A percentile compares a stretch with the other conserved stretches of the same genome.
Conservation (phyloP, 2,113 vertebrate genomes). For the Mormyrus lacerda region DNA sequence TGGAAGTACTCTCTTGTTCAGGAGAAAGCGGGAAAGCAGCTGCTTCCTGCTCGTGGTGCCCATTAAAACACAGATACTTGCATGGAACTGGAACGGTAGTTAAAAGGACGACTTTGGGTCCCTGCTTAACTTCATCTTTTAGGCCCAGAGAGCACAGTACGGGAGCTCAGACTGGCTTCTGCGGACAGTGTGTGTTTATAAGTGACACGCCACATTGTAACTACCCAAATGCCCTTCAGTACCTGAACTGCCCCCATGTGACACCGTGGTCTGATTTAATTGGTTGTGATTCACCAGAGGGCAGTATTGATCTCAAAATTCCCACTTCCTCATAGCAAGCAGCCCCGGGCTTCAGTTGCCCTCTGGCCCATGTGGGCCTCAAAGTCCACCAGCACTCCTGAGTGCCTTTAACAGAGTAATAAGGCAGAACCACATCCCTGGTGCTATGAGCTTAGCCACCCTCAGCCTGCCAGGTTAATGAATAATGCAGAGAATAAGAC, state of each 20-base stretch:
- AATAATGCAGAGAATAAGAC: not conserved
- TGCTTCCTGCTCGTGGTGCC: not conserved
- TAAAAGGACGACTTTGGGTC: not conserved
- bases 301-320: not conserved
- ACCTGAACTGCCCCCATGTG: not conserved
- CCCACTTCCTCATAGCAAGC: not conserved
- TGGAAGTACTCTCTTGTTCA: slow-evolving; percentile 15
- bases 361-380: not conserved
- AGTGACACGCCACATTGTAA: not conserved
- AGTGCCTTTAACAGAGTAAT: not conserved
- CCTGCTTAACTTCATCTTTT: not conserved
- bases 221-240: not conserved
- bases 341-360: not conserved
- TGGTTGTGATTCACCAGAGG: not conserved
- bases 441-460: not conserved
- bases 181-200: not conserved
- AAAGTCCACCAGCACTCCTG: not conserved
- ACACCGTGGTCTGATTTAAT: not conserved
- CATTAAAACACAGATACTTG: not conserved
- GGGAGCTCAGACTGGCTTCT: not conserved
- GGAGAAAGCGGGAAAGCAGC: slow-evolving; percentile 15
- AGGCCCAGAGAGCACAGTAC: not conserved
- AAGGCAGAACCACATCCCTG: not conserved
- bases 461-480: not conserved
- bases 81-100: not conserved